Evolutionary conservation across 2,797 vertebrate genomes (phyloP).

Genomic region (Cirrhinus molitorella): DNA sequence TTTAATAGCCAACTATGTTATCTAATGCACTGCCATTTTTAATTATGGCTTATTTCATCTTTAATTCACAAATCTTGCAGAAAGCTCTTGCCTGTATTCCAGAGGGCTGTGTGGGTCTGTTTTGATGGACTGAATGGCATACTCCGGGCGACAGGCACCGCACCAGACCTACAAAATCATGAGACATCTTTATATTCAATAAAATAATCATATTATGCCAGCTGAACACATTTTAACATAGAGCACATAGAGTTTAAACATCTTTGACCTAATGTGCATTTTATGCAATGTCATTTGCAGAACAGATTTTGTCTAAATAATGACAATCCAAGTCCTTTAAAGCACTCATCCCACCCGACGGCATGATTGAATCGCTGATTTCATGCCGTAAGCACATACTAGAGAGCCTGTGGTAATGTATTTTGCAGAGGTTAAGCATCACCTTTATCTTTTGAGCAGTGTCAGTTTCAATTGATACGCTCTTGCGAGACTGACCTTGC

Average conservation of each 20-base stretch:
- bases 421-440: constrained; percentile 20
- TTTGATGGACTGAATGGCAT: constrained; percentile 94
- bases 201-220: background rate
- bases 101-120: constrained; percentile 95
- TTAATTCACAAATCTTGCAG: background rate
- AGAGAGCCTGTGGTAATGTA: constrained; percentile 15
- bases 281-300: background rate
- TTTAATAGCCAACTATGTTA: background rate
- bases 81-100: constrained; percentile 88
- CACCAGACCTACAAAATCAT: constrained; percentile 89
- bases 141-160: constrained; percentile 94
- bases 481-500: constrained; percentile 10
- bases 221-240: background rate
- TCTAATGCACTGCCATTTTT: background rate
- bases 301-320: background rate
- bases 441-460: background rate
- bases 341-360: background rate
- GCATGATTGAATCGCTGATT: constrained; percentile 34
- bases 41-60: background rate
- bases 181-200: background rate
- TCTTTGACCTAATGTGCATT: background rate
- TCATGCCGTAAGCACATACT: constrained; percentile 34
- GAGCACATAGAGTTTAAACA: background rate
- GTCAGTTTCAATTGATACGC: constrained; percentile 39
- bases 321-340: constrained; percentile 27